phyloP scores from a whole-genome alignment of 2,113 vertebrate species.

The Pedetes capensis region DNA sequence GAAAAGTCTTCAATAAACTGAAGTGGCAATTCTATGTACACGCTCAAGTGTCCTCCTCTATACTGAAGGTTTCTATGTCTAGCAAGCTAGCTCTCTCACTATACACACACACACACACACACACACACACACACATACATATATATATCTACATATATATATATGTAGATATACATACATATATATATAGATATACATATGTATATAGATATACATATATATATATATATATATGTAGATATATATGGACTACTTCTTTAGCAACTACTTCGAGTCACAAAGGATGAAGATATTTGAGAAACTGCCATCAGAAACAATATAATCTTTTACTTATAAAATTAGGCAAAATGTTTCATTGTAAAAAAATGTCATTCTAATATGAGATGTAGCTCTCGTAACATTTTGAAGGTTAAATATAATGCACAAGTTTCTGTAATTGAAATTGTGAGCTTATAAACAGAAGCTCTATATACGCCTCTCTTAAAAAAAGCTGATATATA shows the following conservation, averaged over 20 bases:
- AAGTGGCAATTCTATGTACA: accelerated
- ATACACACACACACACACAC: no score
- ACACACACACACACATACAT: no score
- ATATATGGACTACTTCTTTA: neutral
- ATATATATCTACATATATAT: neutral
- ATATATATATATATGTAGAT: neutral
- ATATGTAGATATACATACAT: no score
- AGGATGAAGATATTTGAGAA: neutral
- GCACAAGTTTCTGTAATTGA: neutral
- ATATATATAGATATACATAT: no score
- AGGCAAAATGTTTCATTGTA: neutral
- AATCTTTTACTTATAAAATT: neutral
- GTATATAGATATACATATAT: no score
- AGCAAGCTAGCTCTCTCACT: no score
- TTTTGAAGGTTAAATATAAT: neutral
- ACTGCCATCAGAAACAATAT: neutral
- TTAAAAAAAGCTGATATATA: no score
- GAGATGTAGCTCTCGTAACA: neutral
- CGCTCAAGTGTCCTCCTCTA: neutral
- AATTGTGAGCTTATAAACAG: neutral
- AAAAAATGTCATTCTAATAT: neutral
- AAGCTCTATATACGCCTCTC: neutral
- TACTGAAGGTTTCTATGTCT: neutral
- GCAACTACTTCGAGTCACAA: neutral
- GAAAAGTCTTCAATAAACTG: no score